Evolutionary conservation across 1,140 invertebrate species (phyloP), one percentile per base, ranked within the genome.

Genomic region (Andrena cerasifolii): DNA sequence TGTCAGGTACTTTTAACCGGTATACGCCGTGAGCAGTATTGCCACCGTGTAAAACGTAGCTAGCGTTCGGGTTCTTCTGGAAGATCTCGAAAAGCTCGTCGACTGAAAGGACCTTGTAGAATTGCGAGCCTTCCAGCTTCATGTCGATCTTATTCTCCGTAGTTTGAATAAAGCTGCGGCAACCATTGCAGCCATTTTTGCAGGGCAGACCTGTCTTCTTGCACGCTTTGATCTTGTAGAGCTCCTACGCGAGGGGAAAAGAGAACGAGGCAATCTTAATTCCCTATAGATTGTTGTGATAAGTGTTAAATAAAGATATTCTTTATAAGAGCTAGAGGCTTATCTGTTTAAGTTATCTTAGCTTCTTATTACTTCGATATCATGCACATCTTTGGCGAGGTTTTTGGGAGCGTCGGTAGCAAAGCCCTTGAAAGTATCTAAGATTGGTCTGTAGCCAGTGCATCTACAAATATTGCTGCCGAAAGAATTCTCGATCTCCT

Each of bases 401-500:
- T 93, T 77, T 1, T 91, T 86, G 28, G 90, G 86, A 1, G 94
- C 94, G 85, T 97, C 95, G 0, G 84, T 89, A 0, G 95, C 95
- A 72, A 96, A 95, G 2, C 95, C 94, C 90, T 97, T 97, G 88
- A 97, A 97, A 33, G 96, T 94, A 79, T 97, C 96, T 45, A 97
- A 92, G 86, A 98, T 98, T 2, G 97, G 95, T 72, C 97, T 93
- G 84, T 98, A 98, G 0, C 97, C 97, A 1, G 97, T 98, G 89
- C 97, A 98, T 59, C 97, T 94, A 78, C 97, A 98, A 26, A 98
- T 94, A 86, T 98, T 98, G 63, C 97, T 95, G 1, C 95, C 96
- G 87, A 97, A 95, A 0, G 95, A 94, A 85, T 96, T 95, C 88
- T 97, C 96, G 14, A 97, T 93, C 83, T 96, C 94, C 40, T 93